These are phyloP conservation scores for Galendromus occidentalis DNA, from an alignment of 1,140 invertebrate genomes.

Conservation along the genomic window DNA sequence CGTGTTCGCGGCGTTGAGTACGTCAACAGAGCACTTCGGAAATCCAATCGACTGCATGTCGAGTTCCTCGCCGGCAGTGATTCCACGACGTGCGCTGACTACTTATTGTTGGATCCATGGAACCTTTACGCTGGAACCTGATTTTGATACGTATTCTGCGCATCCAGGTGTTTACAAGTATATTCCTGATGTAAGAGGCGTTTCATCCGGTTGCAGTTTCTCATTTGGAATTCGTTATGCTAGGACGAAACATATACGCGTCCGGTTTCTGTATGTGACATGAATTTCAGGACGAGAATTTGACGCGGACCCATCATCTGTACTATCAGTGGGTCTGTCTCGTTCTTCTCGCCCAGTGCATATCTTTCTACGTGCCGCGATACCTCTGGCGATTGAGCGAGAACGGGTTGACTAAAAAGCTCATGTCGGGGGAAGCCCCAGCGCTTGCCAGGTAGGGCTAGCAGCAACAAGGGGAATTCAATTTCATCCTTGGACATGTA, in stretches of 20 bases:
- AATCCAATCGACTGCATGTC: constrained; percentile 12
- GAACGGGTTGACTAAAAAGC: neutral
- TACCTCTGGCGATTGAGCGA: constrained; percentile 49
- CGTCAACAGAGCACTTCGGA: constrained; percentile 10
- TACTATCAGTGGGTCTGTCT: constrained; percentile 95
- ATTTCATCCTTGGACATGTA: no score
- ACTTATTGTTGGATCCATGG: constrained; percentile 79
- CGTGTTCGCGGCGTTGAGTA: neutral
- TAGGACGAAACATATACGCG: no score
- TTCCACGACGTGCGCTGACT: neutral
- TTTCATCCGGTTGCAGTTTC: neutral
- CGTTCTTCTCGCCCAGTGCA: constrained; percentile 71
- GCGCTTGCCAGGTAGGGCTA: neutral
- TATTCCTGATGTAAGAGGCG: neutral
- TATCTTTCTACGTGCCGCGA: constrained; percentile 82
- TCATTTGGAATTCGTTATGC: no score
- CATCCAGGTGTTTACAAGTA: neutral
- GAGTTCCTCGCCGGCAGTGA: neutral
- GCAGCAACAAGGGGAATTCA: no score
- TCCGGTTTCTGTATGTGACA: no score
- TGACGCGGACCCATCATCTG: constrained; percentile 36
- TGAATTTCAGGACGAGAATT: neutral
- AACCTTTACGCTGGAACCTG: constrained; percentile 47
- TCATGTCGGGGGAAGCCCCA: neutral
- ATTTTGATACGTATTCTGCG: neutral